Base-by-base conservation (phyloP, 2,113 vertebrate genomes). In the Motacilla tschutschensis region DNA sequence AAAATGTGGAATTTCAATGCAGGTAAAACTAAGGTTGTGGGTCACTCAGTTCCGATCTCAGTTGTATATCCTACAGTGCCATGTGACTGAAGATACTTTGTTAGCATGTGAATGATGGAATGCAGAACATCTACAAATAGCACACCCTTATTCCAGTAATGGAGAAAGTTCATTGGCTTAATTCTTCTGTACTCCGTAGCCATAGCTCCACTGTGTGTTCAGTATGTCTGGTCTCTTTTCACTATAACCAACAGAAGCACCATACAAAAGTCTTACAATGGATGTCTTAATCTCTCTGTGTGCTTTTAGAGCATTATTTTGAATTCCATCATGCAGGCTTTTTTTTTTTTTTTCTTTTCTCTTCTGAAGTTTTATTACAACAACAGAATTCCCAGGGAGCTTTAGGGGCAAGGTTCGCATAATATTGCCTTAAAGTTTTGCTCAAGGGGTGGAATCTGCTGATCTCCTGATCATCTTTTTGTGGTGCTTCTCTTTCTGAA, bases 381-480 rank as follows among this genome's bases (percentile, higher is more conserved):
- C 97, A 96, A 94, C 96, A 95, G 96, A 97, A 97, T 98, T 98
- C 98, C 98, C 98, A 98, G 97, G 97, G 97, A 98, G 97, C 97
- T 97, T 98, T 97, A 95, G 94, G 92, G 97, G 95, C 95, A 97
- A 96, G 97, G 97, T 97, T 97, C 93, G 94, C 96, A 97, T 97
- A 97, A 97, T 97, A 97, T 96, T 96, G 96, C 90, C 96, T 96
- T 95, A 91, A 93, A 97, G 95, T 97, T 97, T 97, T 95, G 90
- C 96, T 97, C 17, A 47, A 97, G 96, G 82, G 94, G 94, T 96
- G 89, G 95, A 95, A 94, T 96, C 95, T 35, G 43, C 87, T 83
- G 80, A 74, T 74, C 80, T 89, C 86, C 83, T 87, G 89, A 94
- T 93, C 95, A 96, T 96, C 94, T 97, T 97, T 96, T 96, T 97